Base-by-base conservation (phyloP, 2,113 vertebrate species). In the Ascaphus truei region DNA sequence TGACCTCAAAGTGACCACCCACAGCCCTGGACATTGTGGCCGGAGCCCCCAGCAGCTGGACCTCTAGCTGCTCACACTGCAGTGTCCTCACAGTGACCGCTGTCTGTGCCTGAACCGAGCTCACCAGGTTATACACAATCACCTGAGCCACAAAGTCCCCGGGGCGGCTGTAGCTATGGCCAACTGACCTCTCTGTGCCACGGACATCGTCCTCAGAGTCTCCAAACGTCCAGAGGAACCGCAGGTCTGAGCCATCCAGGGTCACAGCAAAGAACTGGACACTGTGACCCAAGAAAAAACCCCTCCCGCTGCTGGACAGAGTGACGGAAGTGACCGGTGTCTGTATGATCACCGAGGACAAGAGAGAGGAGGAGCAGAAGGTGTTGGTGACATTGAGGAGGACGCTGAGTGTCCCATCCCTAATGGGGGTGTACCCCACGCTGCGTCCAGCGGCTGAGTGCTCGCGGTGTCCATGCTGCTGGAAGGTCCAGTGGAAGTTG, bases 141-240 rank as follows among this genome's bases (percentile, higher is more conserved):
- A 87, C 77, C 9, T 22, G 57, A 2, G 88, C 69, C 7, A 27
- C n/a, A 55, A 83, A 88, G 12, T 48, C 69, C 2, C 86, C 84
- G 9, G 79, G 16, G 15, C 7, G 6, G 20, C 57, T 31, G 73
- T 83, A 93, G 4, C 55, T 79, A 60, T 92, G 75, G 65, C 15
- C 58, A 18, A 80, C 68, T 20, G 23, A 59, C 56, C 26, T 66
- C 8, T 60, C 72, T 31, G 76, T 37, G 45, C 77, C 79, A 26
- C 48, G 12, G 53, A 53, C 3, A 8, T 52, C 34, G 51, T n/a
- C 31, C 13, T 77, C 62, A 2, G 76, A 67, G 9, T 88, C 83
- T 47, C 81, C 86, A 76, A 91, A 91, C 47, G 79, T 74, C 91
- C 91, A 93, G 4, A 68, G 25, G 55, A 79, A 90, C 29, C 10